Base-by-base conservation (phyloP, 2,888 invertebrate genomes). In the Hermaeophaga mercurialis region DNA sequence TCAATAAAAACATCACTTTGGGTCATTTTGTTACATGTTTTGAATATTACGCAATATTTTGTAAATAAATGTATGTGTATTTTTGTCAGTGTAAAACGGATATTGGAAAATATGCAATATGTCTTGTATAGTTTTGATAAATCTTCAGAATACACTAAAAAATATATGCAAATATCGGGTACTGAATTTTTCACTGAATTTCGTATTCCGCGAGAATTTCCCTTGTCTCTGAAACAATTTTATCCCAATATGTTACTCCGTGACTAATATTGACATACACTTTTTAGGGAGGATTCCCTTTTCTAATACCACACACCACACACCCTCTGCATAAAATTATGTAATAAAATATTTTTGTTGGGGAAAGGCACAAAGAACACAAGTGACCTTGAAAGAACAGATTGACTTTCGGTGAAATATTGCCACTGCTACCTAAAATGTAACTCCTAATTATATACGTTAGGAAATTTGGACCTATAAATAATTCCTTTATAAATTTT, bases 211-310 rank as follows among this genome's bases (percentile, higher is more conserved):
- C 26, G 28, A 50, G 49, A 53, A 46, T 49, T 47, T 56, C 54
- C 49, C 52, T 56, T 52, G 45, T 44, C 52, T 33, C 38, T 19
- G 44, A 33, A 56, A 63, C 54, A 59, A 61, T 54, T 55, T 62
- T 55, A 59, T 54, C 53, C 55, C 66, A 66, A 66, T 65, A 59
- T 66, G 66, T 65, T 61, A 52, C 63, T 59, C 58, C 56, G 60
- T 66, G 65, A 66, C 66, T 66, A 65, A 66, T 59, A 61, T 55
- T 48, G 55, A 54, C 55, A 62, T 57, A 54, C 56, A 65, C 66
- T 70, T 71, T 71, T 71, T 70, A 68, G 68, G 70, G 70, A 60
- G 62, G 62, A 63, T 66, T 67, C 68, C 67, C 66, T 66, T 60
- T 53, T 44, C 54, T 50, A 55, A 62, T 55, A 54, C 61, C 48